Evolutionary conservation across 2,113 vertebrate genomes (phyloP), one percentile per base, ranked within the genome.

Genomic region (Verasper variegatus): DNA sequence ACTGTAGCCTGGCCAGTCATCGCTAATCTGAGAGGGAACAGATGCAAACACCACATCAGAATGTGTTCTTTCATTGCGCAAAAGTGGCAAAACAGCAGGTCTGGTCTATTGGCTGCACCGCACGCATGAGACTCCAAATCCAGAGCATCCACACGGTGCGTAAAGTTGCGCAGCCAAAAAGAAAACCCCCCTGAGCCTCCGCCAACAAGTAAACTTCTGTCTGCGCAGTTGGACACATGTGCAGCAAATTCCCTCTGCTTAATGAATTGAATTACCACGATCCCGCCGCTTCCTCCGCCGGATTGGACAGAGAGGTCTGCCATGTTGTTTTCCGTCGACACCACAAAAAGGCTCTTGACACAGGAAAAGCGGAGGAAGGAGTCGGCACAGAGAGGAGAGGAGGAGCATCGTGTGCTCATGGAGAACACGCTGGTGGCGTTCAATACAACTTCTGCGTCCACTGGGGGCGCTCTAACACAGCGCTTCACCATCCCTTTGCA

Each of bases 1-100:
- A 79, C 94, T 94, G 87, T 97, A 98, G 21, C 97, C 96, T 0
- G 96, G 94, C 95, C 96, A 98, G 6, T 93, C 84, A 65, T 97
- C 96, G 66, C 85, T 89, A 89, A 98, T 96, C 96, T 98, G 69
- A 74, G 20, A 7, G 17, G 13, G n/a, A 56, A 80, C 3, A 42
- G 26, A 88, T 2, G 23, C 20, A 37, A 72, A 65, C 63, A 71
- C 60, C 9, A 57, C 3, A 12, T 3, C 1, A 7, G 2, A 11
- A 4, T n/a, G 6, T 13, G 40, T 13, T 13, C 2, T 60, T 20
- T 51, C 1, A 51, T 3, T 51, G 47, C 45, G 45, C 12, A 20
- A 18, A 51, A 51, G 49, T 20, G 49, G 4, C 17, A 8, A 5
- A 51, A 20, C 47, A 47, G 18, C 47, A 49, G 15, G 47, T 14